Base-by-base conservation (phyloP, 2,888 invertebrate genomes). In the Dryococelus australis region DNA sequence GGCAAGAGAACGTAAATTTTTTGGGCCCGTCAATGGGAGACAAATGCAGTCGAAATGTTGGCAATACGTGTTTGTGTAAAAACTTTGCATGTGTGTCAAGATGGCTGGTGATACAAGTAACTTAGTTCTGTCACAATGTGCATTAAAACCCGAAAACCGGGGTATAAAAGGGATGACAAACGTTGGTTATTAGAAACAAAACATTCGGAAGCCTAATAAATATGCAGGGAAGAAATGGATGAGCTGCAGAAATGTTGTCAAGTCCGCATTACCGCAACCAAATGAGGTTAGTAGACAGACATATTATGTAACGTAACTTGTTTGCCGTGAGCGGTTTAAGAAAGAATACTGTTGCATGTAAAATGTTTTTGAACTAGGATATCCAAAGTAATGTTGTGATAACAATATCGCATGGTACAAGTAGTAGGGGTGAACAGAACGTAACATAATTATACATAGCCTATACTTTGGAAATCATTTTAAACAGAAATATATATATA, bases 191-290 rank as follows among this genome's bases (percentile, higher is more conserved):
- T 35, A 4, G 35, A 35, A 35, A 80, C 80, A 80, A 80, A 80
- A 8, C 8, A 80, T 80, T 80, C 24, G 80, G 28, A 80, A 80
- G 28, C 26, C 4, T 27, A 80, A n/a, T 24, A 80, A 13, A 12
- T 12, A 80, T 80, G 80, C 80, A 20, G 80, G 80, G 4, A 80
- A 80, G 28, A 8, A 80, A 28, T 80, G 8, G 4, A 0, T n/a
- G 80, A 80, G 80, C 28, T 80, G 26, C 80, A 80, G 12, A 80
- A 80, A 80, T 80, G 80, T 80, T 9, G 27, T 27, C 26, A 80
- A 80, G 26, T 12, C 80, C 24, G 80, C 24, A 80, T 80, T 80
- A 80, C 24, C 24, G n/a, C 80, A 80, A 80, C n/a, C n/a, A 80
- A 80, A 80, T n/a, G 24, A 80, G 80, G 80, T 80, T n/a, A 0